These are phyloP conservation scores for Thymelicus lineola DNA, from an alignment of 2,888 invertebrate species.

Conservation along the genomic window DNA sequence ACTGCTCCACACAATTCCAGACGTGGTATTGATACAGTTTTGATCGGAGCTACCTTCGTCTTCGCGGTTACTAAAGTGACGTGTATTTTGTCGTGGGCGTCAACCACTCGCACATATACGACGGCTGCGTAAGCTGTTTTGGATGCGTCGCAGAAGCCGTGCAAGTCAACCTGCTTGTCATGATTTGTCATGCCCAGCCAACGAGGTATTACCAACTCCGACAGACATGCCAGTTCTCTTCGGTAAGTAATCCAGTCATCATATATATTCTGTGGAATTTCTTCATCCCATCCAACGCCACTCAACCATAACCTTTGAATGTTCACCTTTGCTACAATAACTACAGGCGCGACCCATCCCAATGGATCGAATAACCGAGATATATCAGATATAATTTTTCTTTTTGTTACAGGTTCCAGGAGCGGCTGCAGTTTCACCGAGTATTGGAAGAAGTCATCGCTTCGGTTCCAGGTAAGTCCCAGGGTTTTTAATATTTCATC, in stretches of 20 bases:
- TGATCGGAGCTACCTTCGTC: constrained; percentile 24
- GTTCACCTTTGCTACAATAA: constrained; percentile 40
- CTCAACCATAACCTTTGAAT: constrained; percentile 2
- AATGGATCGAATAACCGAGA: constrained; percentile 31
- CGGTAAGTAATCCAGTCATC: constrained; percentile 43
- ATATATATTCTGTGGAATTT: constrained; percentile 37
- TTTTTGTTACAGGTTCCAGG: constrained; percentile 47
- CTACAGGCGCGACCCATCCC: constrained; percentile 50
- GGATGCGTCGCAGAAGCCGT: constrained; percentile 1
- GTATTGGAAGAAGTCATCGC: constrained; percentile 46
- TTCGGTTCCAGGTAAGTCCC: constrained; percentile 49
- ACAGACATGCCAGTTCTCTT: constrained; percentile 23
- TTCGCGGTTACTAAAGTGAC: constrained; percentile 21
- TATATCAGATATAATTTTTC: constrained; percentile 51
- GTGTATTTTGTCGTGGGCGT: background rate
- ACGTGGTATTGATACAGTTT: constrained; percentile 37
- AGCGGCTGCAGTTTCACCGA: constrained; percentile 40
- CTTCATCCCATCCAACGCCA: constrained; percentile 48
- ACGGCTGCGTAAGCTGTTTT: constrained; percentile 4
- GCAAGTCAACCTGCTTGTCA: constrained; percentile 14
- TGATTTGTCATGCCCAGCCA: constrained; percentile 29
- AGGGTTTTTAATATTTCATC: constrained; percentile 47
- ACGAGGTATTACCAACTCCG: constrained; percentile 31
- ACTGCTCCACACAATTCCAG: constrained; percentile 31
- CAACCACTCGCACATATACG: background rate